Evolutionary conservation across 2,888 invertebrate species (phyloP).

Genomic region (Entomobrya proxima): DNA sequence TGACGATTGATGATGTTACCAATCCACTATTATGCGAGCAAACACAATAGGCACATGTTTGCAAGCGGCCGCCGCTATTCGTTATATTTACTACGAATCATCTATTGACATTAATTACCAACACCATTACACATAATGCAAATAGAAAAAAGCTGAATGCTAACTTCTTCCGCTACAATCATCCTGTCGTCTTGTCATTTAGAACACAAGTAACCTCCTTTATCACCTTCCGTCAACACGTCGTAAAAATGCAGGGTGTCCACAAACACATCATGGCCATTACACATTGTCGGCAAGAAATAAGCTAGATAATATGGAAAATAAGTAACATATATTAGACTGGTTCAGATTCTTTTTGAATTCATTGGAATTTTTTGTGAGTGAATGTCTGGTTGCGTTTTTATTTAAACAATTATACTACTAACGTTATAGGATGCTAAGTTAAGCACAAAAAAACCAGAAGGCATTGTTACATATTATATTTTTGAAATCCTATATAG

Average conservation of each 20-base stretch:
- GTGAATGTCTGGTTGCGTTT: background rate
- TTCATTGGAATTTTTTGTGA: no score
- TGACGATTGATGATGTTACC: conserved; percentile 19
- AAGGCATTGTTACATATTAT: no score
- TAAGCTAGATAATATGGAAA: background rate
- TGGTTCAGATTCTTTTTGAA: background rate
- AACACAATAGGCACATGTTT: background rate
- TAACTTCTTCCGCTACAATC: background rate
- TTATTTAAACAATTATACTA: background rate
- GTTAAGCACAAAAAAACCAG: no score
- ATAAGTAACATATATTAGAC: background rate
- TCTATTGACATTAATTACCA: conserved; percentile 28
- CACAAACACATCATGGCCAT: background rate
- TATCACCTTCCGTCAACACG: conserved; percentile 38
- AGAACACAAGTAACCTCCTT: background rate
- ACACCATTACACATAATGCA: background rate
- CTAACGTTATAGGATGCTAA: background rate
- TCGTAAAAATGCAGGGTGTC: conserved; percentile 21
- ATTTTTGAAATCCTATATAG: no score
- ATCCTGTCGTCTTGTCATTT: background rate
- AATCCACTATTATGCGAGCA: background rate
- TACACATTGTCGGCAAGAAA: background rate
- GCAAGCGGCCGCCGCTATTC: background rate
- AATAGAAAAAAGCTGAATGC: background rate
- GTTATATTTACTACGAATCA: background rate